A percentile compares a stretch with the other conserved stretches of the same genome.
Conservation (phyloP, 92 coral and sea anemone species). For the Porites evermanni region DNA sequence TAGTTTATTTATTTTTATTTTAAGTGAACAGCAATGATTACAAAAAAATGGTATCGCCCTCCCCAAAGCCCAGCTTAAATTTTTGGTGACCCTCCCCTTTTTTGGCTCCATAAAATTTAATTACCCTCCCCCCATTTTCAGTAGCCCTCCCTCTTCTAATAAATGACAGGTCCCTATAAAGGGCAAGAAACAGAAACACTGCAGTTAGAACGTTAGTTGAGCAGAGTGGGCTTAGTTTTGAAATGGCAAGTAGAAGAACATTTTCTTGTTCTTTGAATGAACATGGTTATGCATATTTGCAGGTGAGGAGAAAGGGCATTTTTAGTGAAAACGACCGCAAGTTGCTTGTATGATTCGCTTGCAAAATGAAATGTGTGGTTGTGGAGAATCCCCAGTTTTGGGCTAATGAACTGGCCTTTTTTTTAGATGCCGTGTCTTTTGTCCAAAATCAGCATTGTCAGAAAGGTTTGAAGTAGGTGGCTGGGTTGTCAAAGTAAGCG, state of each 20-base stretch:
- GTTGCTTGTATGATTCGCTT: background rate
- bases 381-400: background rate
- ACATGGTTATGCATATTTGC: background rate
- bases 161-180: no score
- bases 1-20: no score
- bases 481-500: no score
- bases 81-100: no score
- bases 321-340: background rate
- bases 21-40: no score
- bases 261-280: background rate
- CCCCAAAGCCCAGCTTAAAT: no score
- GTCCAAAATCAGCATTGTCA: constrained; percentile 3
- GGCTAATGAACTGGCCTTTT: constrained; percentile 21
- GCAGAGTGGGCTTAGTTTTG: background rate
- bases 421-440: constrained; percentile 31
- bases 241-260: background rate
- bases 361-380: constrained; percentile 5
- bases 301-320: background rate
- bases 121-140: no score
- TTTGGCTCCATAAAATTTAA: no score
- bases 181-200: background rate
- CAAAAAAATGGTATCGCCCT: no score
- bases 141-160: no score
- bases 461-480: no score
- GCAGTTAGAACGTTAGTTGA: background rate